A percentile compares a stretch with the other conserved stretches of the same genome.
phyloP scores from a whole-genome alignment of 2,113 vertebrate species.

The Orientallactaga bullata region DNA sequence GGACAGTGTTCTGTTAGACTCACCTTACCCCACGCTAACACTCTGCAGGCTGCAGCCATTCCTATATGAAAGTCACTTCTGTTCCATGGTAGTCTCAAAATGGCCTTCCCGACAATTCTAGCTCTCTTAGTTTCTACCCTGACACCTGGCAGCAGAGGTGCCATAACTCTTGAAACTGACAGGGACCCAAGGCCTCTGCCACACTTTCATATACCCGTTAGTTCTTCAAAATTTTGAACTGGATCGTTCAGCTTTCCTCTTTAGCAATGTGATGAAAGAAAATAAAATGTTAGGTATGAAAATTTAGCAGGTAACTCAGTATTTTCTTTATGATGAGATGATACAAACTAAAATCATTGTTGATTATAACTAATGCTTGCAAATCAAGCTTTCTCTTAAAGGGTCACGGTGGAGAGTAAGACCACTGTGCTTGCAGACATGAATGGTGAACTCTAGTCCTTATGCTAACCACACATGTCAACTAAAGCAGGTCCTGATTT shows the following conservation, averaged over 20 bases:
- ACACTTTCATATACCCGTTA: neutral
- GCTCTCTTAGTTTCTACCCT: neutral
- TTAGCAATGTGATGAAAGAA: neutral
- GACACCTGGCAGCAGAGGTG: neutral
- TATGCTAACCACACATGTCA: neutral
- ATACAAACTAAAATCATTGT: neutral
- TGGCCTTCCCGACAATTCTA: neutral
- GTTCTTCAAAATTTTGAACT: neutral
- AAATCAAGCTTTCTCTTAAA: neutral
- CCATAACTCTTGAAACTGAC: neutral
- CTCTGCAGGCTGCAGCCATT: accelerated
- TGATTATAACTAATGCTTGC: neutral
- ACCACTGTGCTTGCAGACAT: neutral
- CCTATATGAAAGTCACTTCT: neutral
- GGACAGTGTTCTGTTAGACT: neutral
- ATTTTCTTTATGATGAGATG: neutral
- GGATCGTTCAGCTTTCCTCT: neutral
- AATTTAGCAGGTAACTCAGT: neutral
- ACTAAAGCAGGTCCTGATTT: neutral
- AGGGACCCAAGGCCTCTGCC: neutral
- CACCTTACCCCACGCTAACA: neutral
- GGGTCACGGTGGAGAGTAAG: neutral
- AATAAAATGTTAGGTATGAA: neutral
- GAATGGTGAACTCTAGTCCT: neutral
- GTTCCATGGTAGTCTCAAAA: neutral